Percentiles rank a stretch among this genome's conserved stretches.
These are phyloP conservation scores for Holothuria scabra DNA, from an alignment of 53 echinoderm and acorn worm species.

Conservation along the genomic window DNA sequence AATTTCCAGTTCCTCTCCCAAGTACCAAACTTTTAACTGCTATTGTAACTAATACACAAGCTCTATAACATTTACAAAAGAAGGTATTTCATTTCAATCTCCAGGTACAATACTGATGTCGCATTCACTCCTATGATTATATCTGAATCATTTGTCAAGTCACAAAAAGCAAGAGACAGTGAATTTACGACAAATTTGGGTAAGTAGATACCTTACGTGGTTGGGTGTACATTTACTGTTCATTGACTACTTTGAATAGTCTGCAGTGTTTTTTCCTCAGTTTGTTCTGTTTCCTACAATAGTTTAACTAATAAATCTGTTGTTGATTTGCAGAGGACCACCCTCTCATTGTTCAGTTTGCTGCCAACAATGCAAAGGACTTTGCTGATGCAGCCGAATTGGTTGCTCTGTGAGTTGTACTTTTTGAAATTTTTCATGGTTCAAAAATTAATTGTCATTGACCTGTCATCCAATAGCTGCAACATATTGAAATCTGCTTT, in stretches of 20 bases:
- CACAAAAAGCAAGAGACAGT: constrained; percentile 90
- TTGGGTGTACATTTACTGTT: background rate
- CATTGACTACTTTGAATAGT: too few relatives aligned
- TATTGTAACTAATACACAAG: too few relatives aligned
- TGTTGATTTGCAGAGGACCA: constrained; percentile 61
- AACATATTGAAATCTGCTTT: too few relatives aligned
- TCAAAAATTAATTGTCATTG: background rate
- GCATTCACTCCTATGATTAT: constrained; percentile 95
- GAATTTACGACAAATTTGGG: constrained; percentile 90
- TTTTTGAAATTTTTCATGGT: background rate
- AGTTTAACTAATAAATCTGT: background rate
- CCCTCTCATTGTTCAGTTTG: constrained; percentile 96
- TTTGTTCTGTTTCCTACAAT: too few relatives aligned
- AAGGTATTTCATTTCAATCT: constrained; percentile 4
- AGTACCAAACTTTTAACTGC: too few relatives aligned
- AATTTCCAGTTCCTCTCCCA: background rate
- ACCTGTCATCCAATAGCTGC: background rate
- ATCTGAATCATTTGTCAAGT: constrained; percentile 90
- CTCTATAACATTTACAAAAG: background rate
- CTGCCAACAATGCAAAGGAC: constrained; percentile 82
- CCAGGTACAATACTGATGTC: constrained; percentile 83
- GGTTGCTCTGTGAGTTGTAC: constrained; percentile 75
- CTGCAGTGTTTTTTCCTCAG: too few relatives aligned
- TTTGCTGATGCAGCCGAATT: constrained; percentile 92
- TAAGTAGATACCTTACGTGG: background rate